Base-by-base conservation (phyloP, 1,140 invertebrate species). In the Cecropterus lyciades region DNA sequence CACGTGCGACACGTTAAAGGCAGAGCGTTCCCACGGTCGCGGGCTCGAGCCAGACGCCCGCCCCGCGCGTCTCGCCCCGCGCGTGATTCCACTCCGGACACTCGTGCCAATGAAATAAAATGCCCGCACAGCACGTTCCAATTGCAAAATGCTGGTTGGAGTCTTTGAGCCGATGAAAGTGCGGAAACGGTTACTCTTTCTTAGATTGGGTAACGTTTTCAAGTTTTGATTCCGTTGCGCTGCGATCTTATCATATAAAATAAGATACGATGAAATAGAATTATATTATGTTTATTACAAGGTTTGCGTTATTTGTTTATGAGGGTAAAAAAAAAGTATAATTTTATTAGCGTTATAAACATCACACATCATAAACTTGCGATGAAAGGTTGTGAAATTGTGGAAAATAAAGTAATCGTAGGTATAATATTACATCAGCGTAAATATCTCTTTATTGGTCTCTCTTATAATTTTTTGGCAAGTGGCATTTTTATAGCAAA, bases 1-100 rank as follows among this genome's bases (percentile, higher is more conserved):
- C 89, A 91, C 89, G 87, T 91, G 89, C 87, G 84, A 84, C 80
- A 79, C 81, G 89, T 89, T 91, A 91, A 91, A 90, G 89, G 86
- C 89, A 89, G 81, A 86, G 72, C 86, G 85, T 91, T 91, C 87
- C 89, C 89, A 91, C 87, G 89, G 87, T 91, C 82, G 69, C 85
- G 77, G 62, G 80, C 85, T 83, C 80, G 80, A 77, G 78, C 75
- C 76, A 80, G 75, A 75, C 77, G 65, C 45, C 68, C 69, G 69
- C 72, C 77, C 74, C 73, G 65, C 72, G 49, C 55, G 17, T 70
- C 73, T 60, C 74, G 69, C 73, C 78, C 71, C 76, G 82, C 82
- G 83, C 88, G 88, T 88, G 88, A 84, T 84, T 79, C 79, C 69
- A 83, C 83, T 86, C 56, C 73, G 82, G 75, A 79, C 80, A 85